These are phyloP conservation scores for Pampus argenteus DNA, from an alignment of 2,797 vertebrate species.

Conservation along the genomic window DNA sequence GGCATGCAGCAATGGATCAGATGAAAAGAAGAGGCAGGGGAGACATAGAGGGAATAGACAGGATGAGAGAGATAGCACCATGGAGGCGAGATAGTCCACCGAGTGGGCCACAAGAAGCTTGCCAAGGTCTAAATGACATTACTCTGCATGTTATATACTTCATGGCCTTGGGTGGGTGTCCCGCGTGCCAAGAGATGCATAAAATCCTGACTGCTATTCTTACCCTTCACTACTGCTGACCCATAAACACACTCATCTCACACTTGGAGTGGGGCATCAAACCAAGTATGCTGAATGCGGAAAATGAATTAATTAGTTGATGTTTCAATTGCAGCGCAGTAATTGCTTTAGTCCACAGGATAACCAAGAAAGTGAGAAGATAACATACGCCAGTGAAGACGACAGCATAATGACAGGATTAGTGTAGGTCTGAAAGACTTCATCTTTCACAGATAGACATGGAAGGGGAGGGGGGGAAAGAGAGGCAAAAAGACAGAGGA, in stretches of 20 bases:
- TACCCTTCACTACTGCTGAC: conserved; percentile 87
- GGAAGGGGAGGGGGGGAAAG: background rate
- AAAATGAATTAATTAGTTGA: conserved; percentile 94
- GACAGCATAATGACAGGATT: conserved; percentile 84
- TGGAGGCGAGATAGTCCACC: conserved; percentile 76
- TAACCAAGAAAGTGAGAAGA: conserved; percentile 75
- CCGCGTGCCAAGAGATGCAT: conserved; percentile 80
- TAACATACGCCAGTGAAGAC: conserved; percentile 83
- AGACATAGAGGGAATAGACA: conserved; percentile 59
- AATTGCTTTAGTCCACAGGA: conserved; percentile 81
- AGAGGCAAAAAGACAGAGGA: conserved; percentile 7
- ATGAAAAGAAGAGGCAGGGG: conserved; percentile 62
- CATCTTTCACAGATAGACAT: conserved; percentile 65
- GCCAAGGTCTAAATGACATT: conserved; percentile 86
- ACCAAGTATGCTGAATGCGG: conserved; percentile 88
- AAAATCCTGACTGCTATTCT: conserved; percentile 87
- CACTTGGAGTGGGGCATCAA: conserved; percentile 83
- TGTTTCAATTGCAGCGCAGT: conserved; percentile 89
- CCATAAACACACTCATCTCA: conserved; percentile 81
- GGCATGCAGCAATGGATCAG: conserved; percentile 56
- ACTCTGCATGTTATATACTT: conserved; percentile 81
- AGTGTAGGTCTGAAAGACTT: conserved; percentile 75
- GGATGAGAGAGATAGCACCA: conserved; percentile 67
- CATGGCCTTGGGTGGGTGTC: conserved; percentile 79
- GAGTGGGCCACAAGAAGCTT: conserved; percentile 78